These are phyloP conservation scores for Pseudachorutes palmiensis DNA, from an alignment of 1,140 invertebrate genomes.

Conservation along the genomic window DNA sequence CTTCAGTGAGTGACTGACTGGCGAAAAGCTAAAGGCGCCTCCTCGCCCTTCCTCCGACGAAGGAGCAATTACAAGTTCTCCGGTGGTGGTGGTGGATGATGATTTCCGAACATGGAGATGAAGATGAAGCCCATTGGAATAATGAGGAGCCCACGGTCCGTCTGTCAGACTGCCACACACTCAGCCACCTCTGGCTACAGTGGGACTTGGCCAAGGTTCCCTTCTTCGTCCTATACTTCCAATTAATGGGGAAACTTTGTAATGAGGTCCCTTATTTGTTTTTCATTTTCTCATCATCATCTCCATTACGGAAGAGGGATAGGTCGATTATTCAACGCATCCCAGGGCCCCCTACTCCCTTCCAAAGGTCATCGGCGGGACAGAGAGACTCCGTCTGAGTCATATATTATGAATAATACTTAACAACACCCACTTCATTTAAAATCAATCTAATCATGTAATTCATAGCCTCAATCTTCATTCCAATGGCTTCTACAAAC, in stretches of 20 bases:
- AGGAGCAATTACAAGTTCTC: background rate
- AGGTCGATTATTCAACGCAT: background rate
- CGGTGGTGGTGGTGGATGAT: background rate
- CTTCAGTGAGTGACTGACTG: background rate
- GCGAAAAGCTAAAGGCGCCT: background rate
- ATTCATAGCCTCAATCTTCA: no score
- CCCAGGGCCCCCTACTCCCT: background rate
- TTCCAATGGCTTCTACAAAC: no score
- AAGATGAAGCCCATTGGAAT: no score
- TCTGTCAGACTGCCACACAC: constrained; percentile 3
- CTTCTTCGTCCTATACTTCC: background rate
- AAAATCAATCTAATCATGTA: background rate
- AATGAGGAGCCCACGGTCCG: background rate
- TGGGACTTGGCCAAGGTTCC: background rate
- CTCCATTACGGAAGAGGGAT: constrained; percentile 1
- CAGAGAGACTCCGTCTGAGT: background rate
- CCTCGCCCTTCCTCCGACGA: background rate
- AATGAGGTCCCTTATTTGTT: constrained; percentile 9
- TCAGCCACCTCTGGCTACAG: background rate
- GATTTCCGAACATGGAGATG: no score
- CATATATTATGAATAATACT: background rate
- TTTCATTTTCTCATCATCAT: constrained; percentile 4
- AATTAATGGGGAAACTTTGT: background rate
- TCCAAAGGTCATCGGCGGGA: background rate
- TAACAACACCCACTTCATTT: background rate